A percentile compares a stretch with the other conserved stretches of the same genome.
Conservation (phyloP, 1,140 invertebrate genomes). For the Drosophila kanapiae region DNA sequence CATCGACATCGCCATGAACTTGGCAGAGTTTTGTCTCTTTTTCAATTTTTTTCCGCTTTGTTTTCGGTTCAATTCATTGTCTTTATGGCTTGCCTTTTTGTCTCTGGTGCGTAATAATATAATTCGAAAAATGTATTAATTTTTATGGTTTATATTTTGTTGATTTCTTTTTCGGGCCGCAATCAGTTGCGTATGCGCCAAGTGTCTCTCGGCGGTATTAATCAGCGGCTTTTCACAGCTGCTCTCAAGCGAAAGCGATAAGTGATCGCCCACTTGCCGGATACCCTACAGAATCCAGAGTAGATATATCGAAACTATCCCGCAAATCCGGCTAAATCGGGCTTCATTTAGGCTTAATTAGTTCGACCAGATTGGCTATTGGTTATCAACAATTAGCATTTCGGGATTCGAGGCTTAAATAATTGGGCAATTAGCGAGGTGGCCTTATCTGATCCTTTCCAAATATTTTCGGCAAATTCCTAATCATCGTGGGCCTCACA, state of each 20-base stretch:
- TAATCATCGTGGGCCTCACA: slow-evolving; percentile 5
- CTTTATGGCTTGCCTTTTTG: slow-evolving; percentile 52
- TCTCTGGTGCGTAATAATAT: slow-evolving; percentile 69
- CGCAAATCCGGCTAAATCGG: slow-evolving; percentile 2
- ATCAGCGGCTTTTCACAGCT: slow-evolving; percentile 57
- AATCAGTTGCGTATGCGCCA: slow-evolving; percentile 50
- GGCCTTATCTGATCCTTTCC: slow-evolving; percentile 72
- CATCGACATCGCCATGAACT: slow-evolving; percentile 64
- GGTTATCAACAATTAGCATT: slow-evolving; percentile 39
- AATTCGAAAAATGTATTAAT: slow-evolving; percentile 78
- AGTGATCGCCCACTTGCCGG: not conserved
- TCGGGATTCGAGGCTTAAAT: slow-evolving; percentile 29
- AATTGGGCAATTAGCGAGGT: slow-evolving; percentile 42
- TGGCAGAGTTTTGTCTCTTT: slow-evolving; percentile 44
- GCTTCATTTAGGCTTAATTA: slow-evolving; percentile 24
- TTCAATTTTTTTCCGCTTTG: slow-evolving; percentile 30
- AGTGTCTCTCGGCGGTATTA: slow-evolving; percentile 40
- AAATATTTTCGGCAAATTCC: slow-evolving; percentile 38
- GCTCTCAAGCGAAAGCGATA: slow-evolving; percentile 14
- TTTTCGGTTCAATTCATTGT: slow-evolving; percentile 64
- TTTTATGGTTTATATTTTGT: slow-evolving; percentile 76
- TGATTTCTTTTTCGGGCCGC: slow-evolving; percentile 48
- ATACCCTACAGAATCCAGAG: slow-evolving; percentile 46
- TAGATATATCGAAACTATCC: not conserved
- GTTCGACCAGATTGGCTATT: slow-evolving; percentile 7